Conservation (phyloP, 2,888 invertebrate species). For the Eumacrocentrus americanus region DNA sequence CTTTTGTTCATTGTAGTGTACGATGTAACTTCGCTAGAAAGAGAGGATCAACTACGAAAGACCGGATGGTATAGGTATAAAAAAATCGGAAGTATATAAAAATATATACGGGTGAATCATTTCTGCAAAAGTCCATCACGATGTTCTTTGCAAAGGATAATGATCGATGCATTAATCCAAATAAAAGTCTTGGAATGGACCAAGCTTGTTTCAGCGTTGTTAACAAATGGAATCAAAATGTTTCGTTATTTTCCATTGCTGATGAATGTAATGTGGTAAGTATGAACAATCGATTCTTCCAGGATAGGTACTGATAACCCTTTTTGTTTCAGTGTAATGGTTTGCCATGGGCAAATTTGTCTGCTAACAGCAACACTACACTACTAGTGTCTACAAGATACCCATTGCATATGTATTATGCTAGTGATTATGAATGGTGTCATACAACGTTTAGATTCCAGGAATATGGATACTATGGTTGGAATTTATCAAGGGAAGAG, state of each 20-base stretch:
- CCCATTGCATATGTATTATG: constrained; percentile 50
- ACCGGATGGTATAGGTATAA: too few species aligned
- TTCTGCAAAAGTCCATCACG: background rate
- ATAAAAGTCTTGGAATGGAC: constrained; percentile 49
- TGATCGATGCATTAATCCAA: constrained; percentile 38
- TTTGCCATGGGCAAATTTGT: constrained; percentile 39
- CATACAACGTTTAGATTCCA: constrained; percentile 49
- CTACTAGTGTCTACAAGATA: constrained; percentile 51
- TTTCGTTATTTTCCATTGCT: constrained; percentile 44
- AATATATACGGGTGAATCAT: background rate
- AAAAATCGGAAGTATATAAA: background rate
- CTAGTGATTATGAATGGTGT: constrained; percentile 39
- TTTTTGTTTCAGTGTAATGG: constrained; percentile 50
- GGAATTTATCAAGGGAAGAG: constrained; percentile 51
- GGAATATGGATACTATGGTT: constrained; percentile 59
- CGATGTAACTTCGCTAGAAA: too few species aligned
- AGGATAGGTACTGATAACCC: too few species aligned
- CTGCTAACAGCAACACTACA: constrained; percentile 43
- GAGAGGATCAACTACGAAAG: too few species aligned
- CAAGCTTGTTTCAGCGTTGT: constrained; percentile 53
- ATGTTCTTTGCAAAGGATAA: background rate
- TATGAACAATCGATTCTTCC: constrained; percentile 19
- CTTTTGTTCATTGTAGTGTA: background rate
- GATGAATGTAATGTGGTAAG: constrained; percentile 50
- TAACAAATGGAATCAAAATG: constrained; percentile 40